These are phyloP conservation scores for Epinotia demarniana DNA, from an alignment of 2,888 invertebrate species.

Conservation along the genomic window DNA sequence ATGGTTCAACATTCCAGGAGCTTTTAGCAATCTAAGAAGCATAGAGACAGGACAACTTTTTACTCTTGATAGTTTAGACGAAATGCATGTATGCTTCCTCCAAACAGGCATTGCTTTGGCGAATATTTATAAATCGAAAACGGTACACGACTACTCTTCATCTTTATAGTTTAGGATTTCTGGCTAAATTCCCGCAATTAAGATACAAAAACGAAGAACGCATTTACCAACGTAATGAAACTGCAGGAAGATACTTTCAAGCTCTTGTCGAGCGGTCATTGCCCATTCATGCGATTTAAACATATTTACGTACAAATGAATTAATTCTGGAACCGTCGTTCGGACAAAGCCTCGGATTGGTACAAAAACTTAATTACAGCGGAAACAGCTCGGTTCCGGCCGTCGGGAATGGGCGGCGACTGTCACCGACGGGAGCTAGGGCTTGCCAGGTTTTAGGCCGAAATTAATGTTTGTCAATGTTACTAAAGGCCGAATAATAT, in stretches of 20 bases:
- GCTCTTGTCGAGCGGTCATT: neutral
- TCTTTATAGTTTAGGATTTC: too few relatives aligned
- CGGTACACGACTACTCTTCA: too few relatives aligned
- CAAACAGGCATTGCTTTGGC: too few relatives aligned
- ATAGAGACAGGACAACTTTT: too few relatives aligned
- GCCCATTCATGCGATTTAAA: constrained; percentile 16
- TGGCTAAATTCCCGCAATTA: neutral
- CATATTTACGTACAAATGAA: constrained; percentile 31
- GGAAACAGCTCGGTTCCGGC: constrained; percentile 52
- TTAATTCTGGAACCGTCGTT: constrained; percentile 15
- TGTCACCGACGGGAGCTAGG: constrained; percentile 15
- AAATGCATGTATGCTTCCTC: too few relatives aligned
- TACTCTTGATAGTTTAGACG: too few relatives aligned
- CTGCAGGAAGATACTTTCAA: neutral
- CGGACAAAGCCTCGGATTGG: constrained; percentile 8
- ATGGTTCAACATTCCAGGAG: too few relatives aligned
- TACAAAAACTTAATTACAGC: constrained; percentile 67
- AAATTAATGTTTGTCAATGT: neutral
- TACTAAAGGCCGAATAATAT: neutral
- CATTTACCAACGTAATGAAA: neutral
- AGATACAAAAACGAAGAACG: neutral
- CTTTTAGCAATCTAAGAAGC: too few relatives aligned
- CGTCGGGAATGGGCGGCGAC: constrained; percentile 37
- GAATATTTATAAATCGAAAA: too few relatives aligned
- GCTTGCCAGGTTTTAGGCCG: neutral